Evolutionary conservation across 2,113 vertebrate species (phyloP).

Genomic region (Malurus cyaneus): DNA sequence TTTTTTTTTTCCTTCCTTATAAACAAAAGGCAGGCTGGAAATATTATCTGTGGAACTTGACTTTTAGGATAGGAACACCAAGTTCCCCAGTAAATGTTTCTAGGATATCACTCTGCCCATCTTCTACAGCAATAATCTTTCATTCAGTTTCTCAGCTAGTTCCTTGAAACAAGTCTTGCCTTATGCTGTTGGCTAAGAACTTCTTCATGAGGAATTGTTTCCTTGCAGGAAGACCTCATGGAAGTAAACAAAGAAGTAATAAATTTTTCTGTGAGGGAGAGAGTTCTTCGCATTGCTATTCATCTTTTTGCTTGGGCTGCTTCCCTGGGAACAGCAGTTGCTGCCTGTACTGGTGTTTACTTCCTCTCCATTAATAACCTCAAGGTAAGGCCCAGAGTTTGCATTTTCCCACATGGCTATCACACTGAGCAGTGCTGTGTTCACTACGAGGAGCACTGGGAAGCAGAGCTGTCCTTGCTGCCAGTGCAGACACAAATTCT

Average conservation of each 20-base stretch:
- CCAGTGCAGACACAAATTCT: not conserved
- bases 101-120: not conserved
- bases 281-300: constrained; percentile 49
- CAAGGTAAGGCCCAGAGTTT: constrained; percentile 65
- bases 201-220: not conserved
- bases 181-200: not conserved
- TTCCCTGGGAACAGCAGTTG: constrained; percentile 74
- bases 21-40: not conserved
- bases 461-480: not conserved
- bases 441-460: rapidly evolving
- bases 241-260: constrained; percentile 71
- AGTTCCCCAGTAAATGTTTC: not conserved
- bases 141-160: not conserved
- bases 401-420: not conserved
- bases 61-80: not conserved
- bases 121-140: not conserved
- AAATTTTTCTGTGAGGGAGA: constrained; percentile 63
- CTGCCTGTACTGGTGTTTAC: constrained; percentile 80
- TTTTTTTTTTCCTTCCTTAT: not conserved
- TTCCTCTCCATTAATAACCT: constrained; percentile 79
- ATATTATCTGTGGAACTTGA: not conserved
- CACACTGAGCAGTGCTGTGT: not conserved
- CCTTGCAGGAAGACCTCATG: constrained; percentile 83
- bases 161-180: not conserved
- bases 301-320: constrained; percentile 80